A percentile compares a stretch with the other conserved stretches of the same genome.
phyloP scores from a whole-genome alignment of 2,797 vertebrate species.

The Sebastes umbrosus region DNA sequence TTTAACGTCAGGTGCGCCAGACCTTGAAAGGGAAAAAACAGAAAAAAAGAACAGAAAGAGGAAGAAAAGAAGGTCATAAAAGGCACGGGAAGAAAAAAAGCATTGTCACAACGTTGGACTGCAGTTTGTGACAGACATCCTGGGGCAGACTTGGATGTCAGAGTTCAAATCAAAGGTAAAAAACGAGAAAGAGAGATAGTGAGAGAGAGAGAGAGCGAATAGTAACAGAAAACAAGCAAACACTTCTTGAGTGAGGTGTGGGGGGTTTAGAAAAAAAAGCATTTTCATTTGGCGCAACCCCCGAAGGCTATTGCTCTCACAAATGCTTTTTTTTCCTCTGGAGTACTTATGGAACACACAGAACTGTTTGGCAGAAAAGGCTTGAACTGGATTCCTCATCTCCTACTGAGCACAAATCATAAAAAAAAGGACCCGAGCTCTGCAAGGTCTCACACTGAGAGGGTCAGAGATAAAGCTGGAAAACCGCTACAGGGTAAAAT shows the following conservation, averaged over 20 bases:
- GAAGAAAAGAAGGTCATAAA: slow-evolving; percentile 86
- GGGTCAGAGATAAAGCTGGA: slow-evolving; percentile 34
- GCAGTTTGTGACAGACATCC: slow-evolving; percentile 92
- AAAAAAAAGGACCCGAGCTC: slow-evolving; percentile 12
- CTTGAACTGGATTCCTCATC: slow-evolving; percentile 55
- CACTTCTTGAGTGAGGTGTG: slow-evolving; percentile 86
- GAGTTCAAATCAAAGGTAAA: slow-evolving; percentile 85
- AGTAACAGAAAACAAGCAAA: slow-evolving; percentile 82
- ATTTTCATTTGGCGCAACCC: slow-evolving; percentile 86
- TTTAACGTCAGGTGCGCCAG: slow-evolving; percentile 98
- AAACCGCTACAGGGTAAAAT: slow-evolving; percentile 12
- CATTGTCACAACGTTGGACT: slow-evolving; percentile 91
- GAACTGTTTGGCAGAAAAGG: slow-evolving; percentile 86
- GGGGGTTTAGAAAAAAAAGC: slow-evolving; percentile 84
- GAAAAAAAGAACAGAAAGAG: slow-evolving; percentile 88
- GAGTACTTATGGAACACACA: slow-evolving; percentile 88
- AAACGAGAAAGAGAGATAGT: slow-evolving; percentile 48
- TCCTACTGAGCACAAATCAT: slow-evolving; percentile 41
- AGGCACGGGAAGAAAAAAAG: slow-evolving; percentile 87
- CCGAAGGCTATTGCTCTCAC: slow-evolving; percentile 85
- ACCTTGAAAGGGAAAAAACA: slow-evolving; percentile 91
- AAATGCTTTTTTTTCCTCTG: slow-evolving; percentile 88
- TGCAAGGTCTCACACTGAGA: slow-evolving; percentile 28
- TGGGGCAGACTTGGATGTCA: slow-evolving; percentile 87
- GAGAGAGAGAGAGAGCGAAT: slow-evolving; percentile 1